Evolutionary conservation across 2,797 vertebrate genomes (phyloP).

Genomic region (Pitangus sulphuratus): DNA sequence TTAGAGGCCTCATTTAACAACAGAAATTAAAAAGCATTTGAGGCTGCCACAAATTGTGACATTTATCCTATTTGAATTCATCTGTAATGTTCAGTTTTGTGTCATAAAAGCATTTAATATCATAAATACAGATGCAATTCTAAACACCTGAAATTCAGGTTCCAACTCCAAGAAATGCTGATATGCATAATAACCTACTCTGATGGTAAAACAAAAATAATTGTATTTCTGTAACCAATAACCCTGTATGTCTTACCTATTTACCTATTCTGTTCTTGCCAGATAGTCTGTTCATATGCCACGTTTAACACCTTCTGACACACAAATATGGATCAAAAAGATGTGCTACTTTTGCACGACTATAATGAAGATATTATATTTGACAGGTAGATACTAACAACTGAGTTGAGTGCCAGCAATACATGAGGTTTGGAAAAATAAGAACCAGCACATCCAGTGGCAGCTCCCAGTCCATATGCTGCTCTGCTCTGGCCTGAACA

Average conservation of each 20-base stretch:
- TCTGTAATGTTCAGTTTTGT: not conserved
- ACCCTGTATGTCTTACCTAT: not conserved
- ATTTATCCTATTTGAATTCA: not conserved
- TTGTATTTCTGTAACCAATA: not conserved
- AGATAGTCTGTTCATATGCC: not conserved
- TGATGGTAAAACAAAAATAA: not conserved
- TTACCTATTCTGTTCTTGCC: not conserved
- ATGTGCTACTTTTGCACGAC: not conserved
- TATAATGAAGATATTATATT: not conserved
- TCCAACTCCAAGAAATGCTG: not conserved
- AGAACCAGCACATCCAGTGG: not conserved
- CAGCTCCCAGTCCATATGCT: not conserved
- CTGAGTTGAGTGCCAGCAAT: not conserved
- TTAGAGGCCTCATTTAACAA: not conserved
- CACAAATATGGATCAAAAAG: not conserved
- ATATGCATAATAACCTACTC: not conserved
- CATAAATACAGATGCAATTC: rapidly evolving
- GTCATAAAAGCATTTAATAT: not conserved
- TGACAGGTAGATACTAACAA: not conserved
- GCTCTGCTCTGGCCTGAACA: not conserved
- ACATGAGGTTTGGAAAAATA: not conserved
- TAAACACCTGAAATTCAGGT: not conserved
- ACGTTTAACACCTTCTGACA: not conserved
- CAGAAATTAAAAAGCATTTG: not conserved
- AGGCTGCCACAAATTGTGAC: not conserved